phyloP scores from a whole-genome alignment of 2,888 invertebrate species.

The Cataglyphis cursor region DNA sequence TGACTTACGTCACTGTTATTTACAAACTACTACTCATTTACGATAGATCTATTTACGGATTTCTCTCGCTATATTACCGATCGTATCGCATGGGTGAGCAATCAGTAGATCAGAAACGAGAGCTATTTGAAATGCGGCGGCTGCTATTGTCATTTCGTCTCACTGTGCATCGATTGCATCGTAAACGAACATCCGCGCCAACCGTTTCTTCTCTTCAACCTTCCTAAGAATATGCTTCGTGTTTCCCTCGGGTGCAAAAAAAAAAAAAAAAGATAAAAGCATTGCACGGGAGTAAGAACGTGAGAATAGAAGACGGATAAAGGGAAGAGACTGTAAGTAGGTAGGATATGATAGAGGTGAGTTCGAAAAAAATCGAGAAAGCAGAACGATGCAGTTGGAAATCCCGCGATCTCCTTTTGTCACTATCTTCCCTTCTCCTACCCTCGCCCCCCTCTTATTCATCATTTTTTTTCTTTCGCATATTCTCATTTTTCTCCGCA shows the following conservation, averaged over 20 bases:
- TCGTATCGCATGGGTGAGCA: constrained; percentile 29
- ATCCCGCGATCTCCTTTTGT: background rate
- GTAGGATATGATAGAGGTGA: constrained; percentile 42
- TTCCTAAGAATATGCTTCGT: constrained; percentile 41
- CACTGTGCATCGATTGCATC: constrained; percentile 18
- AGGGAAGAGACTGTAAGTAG: constrained; percentile 30
- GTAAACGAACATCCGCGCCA: constrained; percentile 31
- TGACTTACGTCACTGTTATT: background rate
- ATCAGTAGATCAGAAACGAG: constrained; percentile 49
- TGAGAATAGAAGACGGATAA: constrained; percentile 36
- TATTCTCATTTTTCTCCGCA: constrained; percentile 7
- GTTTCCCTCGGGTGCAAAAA: constrained; percentile 56
- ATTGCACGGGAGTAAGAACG: constrained; percentile 6
- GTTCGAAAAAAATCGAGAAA: constrained; percentile 68
- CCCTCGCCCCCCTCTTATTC: background rate
- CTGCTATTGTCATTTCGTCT: constrained; percentile 57
- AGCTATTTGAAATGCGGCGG: background rate
- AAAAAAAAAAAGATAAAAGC: constrained; percentile 20
- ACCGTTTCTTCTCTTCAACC: constrained; percentile 23
- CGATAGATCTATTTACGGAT: constrained; percentile 8
- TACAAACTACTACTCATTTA: background rate
- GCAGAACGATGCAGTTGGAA: constrained; percentile 57
- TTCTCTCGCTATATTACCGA: constrained; percentile 37
- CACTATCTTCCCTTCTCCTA: constrained; percentile 8
- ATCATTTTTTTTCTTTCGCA: background rate